phyloP scores from a whole-genome alignment of 2,113 vertebrate genomes.

The Thymallus thymallus region DNA sequence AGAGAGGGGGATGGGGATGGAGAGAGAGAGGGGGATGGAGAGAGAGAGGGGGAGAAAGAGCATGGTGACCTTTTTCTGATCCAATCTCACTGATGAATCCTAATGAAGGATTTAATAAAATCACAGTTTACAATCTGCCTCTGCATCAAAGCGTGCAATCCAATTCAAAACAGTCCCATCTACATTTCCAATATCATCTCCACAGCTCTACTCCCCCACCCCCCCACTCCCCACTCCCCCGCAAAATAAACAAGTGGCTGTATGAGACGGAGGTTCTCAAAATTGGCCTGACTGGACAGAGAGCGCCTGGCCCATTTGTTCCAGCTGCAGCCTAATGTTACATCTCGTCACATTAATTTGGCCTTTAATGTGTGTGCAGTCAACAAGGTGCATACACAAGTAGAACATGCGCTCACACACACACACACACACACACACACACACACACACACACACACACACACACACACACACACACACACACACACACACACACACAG shows the following conservation, averaged over 20 bases:
- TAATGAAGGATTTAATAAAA: conserved; percentile 87
- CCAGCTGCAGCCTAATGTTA: conserved; percentile 77
- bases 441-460: neutral
- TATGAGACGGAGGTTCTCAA: conserved; percentile 4
- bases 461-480: conserved; percentile 4
- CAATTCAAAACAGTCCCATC: conserved; percentile 75
- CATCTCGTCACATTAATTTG: conserved; percentile 79
- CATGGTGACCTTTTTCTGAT: conserved; percentile 82
- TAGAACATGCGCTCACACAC: neutral
- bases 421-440: conserved; percentile 5
- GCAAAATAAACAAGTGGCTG: conserved; percentile 15
- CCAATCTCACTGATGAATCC: conserved; percentile 83
- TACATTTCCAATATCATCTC: conserved; percentile 70
- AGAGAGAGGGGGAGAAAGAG: conserved; percentile 31
- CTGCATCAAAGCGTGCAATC: conserved; percentile 82
- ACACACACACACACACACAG: neutral
- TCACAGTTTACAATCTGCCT: conserved; percentile 83
- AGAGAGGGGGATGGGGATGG: conserved; percentile 24
- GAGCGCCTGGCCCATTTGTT: conserved; percentile 74
- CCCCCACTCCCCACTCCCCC: neutral
- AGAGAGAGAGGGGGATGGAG: neutral
- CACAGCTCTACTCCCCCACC: conserved; percentile 45
- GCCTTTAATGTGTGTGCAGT: conserved; percentile 74
- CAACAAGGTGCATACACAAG: conserved; percentile 62
- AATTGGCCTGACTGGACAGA: conserved; percentile 62